Evolutionary conservation across 2,797 vertebrate genomes (phyloP), one percentile per base, ranked within the genome.

Genomic region (Sus cebifrons): DNA sequence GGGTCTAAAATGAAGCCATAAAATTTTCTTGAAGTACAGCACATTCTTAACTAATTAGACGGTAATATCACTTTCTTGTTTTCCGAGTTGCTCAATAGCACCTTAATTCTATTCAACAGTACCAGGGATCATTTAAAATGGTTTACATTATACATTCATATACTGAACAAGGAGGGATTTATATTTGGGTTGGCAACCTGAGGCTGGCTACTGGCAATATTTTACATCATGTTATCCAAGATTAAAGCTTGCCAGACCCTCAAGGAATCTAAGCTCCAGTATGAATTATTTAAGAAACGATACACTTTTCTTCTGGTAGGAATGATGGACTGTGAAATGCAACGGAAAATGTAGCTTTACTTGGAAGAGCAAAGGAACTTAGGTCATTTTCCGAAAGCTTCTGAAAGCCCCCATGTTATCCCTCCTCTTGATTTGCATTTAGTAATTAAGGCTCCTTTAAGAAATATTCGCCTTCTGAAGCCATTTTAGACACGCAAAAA

Each of bases 1-100:
- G 36, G 99, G 99, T 97, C 99, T 99, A 98, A 96, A 98, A 98
- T 2, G 6, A 96, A 94, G 83, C 3, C 78, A 58, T n/a, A 60
- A 68, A 25, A 64, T 32, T 86, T 90, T 56, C 16, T 52, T 70
- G 87, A 85, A 88, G 64, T 44, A 89, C 16, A 73, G 87, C 86
- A 86, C n/a, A 68, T 56, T 54, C 49, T 67, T 77, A 75, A 89
- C 56, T 84, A 68, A 73, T 85, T 64, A 82, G 20, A 44, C 25
- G 8, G 75, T 15, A 49, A 52, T 15, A 95, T 21, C 2, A 2
- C 32, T 54, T 85, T 77, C 60, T 86, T 96, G 83, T 75, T 94
- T 96, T 71, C n/a, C 62, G 77, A 86, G 36, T 73, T 81, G 67
- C n/a, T 81, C 58, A 95, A 36, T n/a, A 68, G 44, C 17, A 20